Evolutionary conservation across 2,113 vertebrate species (phyloP).

Genomic region (Polypterus senegalus): DNA sequence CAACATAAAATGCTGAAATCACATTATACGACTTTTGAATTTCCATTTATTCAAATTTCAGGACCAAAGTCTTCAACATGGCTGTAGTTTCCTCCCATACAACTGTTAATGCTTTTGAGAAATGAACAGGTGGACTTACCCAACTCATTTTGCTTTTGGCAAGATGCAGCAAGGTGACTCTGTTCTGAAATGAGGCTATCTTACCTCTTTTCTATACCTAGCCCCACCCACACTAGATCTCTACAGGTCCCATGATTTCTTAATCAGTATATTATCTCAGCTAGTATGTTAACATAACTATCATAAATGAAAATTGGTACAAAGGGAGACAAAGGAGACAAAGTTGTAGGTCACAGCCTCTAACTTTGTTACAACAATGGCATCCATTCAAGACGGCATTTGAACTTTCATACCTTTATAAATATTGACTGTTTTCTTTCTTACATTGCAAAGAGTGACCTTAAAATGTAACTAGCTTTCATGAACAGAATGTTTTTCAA

Average conservation of each 20-base stretch:
- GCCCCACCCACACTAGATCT: not conserved
- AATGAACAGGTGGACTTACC: not conserved
- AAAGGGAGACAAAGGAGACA: not conserved
- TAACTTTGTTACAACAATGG: not conserved
- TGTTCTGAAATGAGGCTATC: not conserved
- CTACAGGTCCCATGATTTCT: not conserved
- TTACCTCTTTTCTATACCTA: not conserved
- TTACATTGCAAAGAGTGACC: no score
- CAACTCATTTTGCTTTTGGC: not conserved
- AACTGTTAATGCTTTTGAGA: not conserved
- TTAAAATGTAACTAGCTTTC: no score
- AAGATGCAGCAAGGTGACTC: not conserved
- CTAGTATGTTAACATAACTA: not conserved
- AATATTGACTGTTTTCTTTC: no score
- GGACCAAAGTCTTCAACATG: no score
- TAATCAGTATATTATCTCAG: not conserved
- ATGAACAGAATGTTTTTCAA: no score
- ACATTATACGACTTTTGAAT: no score
- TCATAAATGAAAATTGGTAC: not conserved
- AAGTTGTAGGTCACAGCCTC: not conserved
- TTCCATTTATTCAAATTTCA: no score
- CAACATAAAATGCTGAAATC: no score
- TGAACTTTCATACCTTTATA: no score
- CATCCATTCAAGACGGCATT: no score
- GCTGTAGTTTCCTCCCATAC: no score